phyloP scores from a whole-genome alignment of 1,140 invertebrate genomes.

The Drosophila novamexicana region DNA sequence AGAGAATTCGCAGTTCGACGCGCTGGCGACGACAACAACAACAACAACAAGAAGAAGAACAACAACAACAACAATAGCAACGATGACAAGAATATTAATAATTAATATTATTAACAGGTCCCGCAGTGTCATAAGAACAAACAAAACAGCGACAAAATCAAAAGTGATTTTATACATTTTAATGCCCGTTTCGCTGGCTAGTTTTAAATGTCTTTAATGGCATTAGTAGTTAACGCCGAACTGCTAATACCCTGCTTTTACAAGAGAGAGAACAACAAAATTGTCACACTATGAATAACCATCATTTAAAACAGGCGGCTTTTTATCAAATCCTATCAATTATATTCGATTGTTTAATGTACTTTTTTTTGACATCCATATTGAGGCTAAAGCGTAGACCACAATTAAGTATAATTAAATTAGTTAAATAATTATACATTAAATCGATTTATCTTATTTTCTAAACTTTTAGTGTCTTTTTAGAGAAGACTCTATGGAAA shows the following conservation, averaged over 20 bases:
- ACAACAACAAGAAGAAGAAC: slow-evolving; percentile 32
- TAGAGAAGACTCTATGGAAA: no score
- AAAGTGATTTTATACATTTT: slow-evolving; percentile 76
- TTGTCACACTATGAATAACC: no score
- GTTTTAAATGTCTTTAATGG: slow-evolving; percentile 24
- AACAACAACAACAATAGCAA: slow-evolving; percentile 31
- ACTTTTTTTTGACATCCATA: no score
- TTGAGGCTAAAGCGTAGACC: no score
- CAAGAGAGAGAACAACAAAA: no score
- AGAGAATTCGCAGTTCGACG: slow-evolving; percentile 55
- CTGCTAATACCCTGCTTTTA: background rate
- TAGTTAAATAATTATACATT: no score
- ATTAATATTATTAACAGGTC: slow-evolving; percentile 83
- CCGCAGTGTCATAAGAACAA: slow-evolving; percentile 37
- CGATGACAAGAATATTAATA: slow-evolving; percentile 69
- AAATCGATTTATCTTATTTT: no score
- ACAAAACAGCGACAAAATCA: slow-evolving; percentile 54
- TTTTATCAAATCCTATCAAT: no score
- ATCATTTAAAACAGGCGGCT: no score
- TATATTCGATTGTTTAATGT: background rate
- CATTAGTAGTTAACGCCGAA: background rate
- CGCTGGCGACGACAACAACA: slow-evolving; percentile 20
- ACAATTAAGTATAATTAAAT: no score
- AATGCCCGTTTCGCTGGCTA: slow-evolving; percentile 45
- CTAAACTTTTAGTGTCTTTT: no score